These are phyloP conservation scores for Pterocles burchelli DNA, from an alignment of 2,113 vertebrate genomes.

Conservation along the genomic window DNA sequence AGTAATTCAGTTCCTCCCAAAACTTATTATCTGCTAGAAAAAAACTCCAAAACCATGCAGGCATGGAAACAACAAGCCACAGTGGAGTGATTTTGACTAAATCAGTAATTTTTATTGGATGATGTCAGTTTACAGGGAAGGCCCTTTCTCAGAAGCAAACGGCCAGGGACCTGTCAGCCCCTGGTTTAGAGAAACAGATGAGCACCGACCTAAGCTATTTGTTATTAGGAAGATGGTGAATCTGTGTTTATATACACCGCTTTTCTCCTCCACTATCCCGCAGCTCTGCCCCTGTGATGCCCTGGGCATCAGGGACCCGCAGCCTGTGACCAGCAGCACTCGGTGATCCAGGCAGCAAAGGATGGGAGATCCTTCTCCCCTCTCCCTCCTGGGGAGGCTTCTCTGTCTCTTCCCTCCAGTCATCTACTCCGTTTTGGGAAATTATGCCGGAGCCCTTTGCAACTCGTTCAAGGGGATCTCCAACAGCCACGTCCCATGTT, in stretches of 20 bases:
- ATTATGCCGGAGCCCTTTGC: background rate
- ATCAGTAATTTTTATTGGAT: fast-evolving
- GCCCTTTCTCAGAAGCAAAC: background rate
- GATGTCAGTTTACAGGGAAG: background rate
- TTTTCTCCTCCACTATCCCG: background rate
- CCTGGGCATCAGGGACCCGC: fast-evolving
- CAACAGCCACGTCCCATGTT: background rate
- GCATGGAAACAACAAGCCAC: background rate
- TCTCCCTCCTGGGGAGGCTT: background rate
- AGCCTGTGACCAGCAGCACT: fast-evolving
- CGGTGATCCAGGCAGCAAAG: background rate
- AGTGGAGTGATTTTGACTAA: background rate
- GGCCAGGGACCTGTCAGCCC: background rate
- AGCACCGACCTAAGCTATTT: fast-evolving
- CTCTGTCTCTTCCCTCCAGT: background rate
- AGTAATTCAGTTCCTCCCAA: background rate
- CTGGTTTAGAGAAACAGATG: background rate
- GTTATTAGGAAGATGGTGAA: background rate
- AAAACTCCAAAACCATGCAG: background rate
- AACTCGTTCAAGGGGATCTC: background rate
- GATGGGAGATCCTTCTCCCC: background rate
- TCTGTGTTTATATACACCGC: fast-evolving
- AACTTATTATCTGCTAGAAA: background rate
- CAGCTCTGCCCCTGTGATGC: background rate
- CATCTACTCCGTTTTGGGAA: background rate